Percentiles rank a stretch among this genome's conserved stretches.
Evolutionary conservation across 1,140 invertebrate species (phyloP).

Genomic region (Hermatobates lingyangjiaoensis): DNA sequence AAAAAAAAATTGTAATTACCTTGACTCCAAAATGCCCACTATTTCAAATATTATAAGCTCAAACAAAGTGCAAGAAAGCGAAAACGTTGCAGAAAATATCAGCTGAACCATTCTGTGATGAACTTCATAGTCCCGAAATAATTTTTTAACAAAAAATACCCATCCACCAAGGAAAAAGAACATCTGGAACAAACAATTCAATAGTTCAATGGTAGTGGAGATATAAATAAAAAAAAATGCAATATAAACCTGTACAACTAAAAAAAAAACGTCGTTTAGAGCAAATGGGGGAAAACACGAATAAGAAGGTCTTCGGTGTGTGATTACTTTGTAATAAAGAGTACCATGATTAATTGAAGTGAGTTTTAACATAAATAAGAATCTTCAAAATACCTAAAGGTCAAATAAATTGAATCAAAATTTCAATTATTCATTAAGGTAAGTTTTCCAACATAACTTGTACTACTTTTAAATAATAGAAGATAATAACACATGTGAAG

Average conservation of each 20-base stretch:
- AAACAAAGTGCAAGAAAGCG: slow-evolving; percentile 97
- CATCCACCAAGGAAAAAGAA: slow-evolving; percentile 92
- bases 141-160: slow-evolving; percentile 96
- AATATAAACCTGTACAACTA: neutral
- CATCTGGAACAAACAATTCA: slow-evolving; percentile 41
- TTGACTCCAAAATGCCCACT: slow-evolving; percentile 70
- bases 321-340: neutral
- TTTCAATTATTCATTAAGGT: no score
- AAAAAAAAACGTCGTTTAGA: no score
- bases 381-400: no score
- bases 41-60: slow-evolving; percentile 99
- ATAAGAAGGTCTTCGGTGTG: no score
- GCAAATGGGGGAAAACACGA: no score
- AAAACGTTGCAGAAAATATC: slow-evolving; percentile 92
- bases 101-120: slow-evolving; percentile 84
- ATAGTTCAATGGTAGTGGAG: slow-evolving; percentile 6
- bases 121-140: slow-evolving; percentile 97
- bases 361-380: slow-evolving; percentile 12
- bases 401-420: no score
- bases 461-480: no score
- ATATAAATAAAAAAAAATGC: neutral
- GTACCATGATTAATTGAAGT: neutral
- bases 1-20: no score
- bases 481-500: no score
- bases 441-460: no score